Base-by-base conservation (phyloP, 2,888 invertebrate genomes). In the Troilus luridus region DNA sequence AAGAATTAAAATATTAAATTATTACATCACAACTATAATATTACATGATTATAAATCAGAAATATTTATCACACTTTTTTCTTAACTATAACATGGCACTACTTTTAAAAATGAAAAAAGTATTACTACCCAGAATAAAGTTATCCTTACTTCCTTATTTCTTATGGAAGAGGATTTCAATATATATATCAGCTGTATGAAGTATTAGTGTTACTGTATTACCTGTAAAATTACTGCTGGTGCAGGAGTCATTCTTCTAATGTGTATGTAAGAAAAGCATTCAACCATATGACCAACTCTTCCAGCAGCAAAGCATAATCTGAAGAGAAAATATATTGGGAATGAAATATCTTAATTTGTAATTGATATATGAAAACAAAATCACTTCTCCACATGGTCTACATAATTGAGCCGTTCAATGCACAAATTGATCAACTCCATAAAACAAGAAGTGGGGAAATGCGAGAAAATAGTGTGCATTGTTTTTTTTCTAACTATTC, bases 201-300 rank as follows among this genome's bases (percentile, higher is more conserved):
- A 81, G 27, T 67, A 27, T 81, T 21, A 62, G n/a, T 27, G 41
- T 21, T 8, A 41, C 2, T 9, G 77, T 41, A n/a, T 93, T 93
- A 97, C 97, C 94, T 98, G 97, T 92, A 98, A 96, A 0, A 97
- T 96, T 0, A 98, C 97, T 1, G 98, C 98, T 0, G 97, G 97
- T 0, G 97, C 96, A 0, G 98, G 98, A 0, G 98, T 98, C 93
- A 96, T 94, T 90, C 96, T 95, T 91, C 95, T 95, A 62, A 97
- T 94, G 93, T 98, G 97, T 6, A 98, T 96, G 93, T 96, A 98
- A 0, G 97, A 97, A 93, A 98, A 96, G 89, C 97, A 95, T 93
- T 97, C 96, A 54, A 97, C 94, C 95, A 98, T 96, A 93, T 98
- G 97, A 0, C 97, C 97, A 92, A 97, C 97, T 90, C 97, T 95